Evolutionary conservation across 2,888 invertebrate genomes (phyloP).

Genomic region (Drosophila subsilvestris): DNA sequence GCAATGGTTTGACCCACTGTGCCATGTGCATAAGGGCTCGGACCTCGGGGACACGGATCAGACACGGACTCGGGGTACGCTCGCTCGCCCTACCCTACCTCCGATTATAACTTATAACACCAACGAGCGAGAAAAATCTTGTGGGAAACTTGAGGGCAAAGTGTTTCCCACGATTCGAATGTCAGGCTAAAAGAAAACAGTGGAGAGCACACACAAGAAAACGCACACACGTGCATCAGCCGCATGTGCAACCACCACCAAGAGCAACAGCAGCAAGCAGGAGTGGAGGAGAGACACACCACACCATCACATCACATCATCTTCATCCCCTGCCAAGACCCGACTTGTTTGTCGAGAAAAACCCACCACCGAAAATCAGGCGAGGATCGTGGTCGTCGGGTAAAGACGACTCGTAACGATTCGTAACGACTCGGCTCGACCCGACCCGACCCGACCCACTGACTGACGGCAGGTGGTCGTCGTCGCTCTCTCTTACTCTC

Average conservation of each 20-base stretch:
- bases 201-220: conserved; percentile 60
- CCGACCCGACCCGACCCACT: conserved; percentile 25
- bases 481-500: conserved; percentile 10
- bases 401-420: neutral
- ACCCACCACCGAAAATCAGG: conserved; percentile 63
- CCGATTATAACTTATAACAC: conserved; percentile 81
- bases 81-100: conserved; percentile 59
- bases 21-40: conserved; percentile 76
- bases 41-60: conserved; percentile 35
- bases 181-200: conserved; percentile 78
- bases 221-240: conserved; percentile 35
- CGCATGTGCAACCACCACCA: conserved; percentile 70
- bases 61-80: conserved; percentile 46
- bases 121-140: conserved; percentile 82
- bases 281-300: conserved; percentile 44
- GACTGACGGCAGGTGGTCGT: conserved; percentile 69
- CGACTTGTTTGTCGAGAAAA: conserved; percentile 74
- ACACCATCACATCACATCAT: conserved; percentile 66
- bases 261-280: neutral
- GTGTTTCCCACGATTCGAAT: conserved; percentile 84
- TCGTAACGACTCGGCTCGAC: neutral
- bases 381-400: conserved; percentile 29
- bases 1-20: conserved; percentile 73
- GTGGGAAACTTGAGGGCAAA: conserved; percentile 84
- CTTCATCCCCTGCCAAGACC: conserved; percentile 78